phyloP scores from a whole-genome alignment of 2,888 invertebrate species.

The Ophion ventricosus region DNA sequence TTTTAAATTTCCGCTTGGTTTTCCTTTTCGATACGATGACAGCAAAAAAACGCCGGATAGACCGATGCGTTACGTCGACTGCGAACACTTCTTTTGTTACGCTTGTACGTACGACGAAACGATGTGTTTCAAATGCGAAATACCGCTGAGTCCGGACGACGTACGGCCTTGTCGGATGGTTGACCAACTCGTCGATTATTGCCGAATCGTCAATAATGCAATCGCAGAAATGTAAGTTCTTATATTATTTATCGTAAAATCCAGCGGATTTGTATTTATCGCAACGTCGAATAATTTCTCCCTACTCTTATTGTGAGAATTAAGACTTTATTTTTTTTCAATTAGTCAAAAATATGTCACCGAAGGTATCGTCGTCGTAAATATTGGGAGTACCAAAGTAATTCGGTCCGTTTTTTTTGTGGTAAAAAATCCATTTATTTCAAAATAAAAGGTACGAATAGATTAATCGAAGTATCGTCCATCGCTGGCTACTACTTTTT shows the following conservation, averaged over 20 bases:
- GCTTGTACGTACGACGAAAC: conserved; percentile 65
- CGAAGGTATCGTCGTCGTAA: no score
- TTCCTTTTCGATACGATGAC: background rate
- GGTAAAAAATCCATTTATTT: no score
- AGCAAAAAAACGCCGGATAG: conserved; percentile 55
- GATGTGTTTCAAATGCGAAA: conserved; percentile 69
- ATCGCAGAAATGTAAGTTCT: conserved; percentile 66
- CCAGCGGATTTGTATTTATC: background rate
- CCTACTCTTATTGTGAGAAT: no score
- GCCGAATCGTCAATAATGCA: conserved; percentile 68
- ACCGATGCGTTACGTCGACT: conserved; percentile 69
- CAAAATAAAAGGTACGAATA: no score
- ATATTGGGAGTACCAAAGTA: no score
- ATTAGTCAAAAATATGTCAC: no score
- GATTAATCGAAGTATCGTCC: no score
- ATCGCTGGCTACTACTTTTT: no score
- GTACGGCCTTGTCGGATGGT: conserved; percentile 68
- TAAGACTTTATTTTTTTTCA: no score
- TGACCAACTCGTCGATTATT: conserved; percentile 68
- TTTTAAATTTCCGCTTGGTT: background rate
- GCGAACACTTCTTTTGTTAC: conserved; percentile 75
- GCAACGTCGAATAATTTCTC: no score
- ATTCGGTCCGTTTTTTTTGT: no score
- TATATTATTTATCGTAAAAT: background rate
- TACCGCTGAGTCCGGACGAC: conserved; percentile 70